Evolutionary conservation across 2,888 invertebrate genomes (phyloP).

Genomic region (Abrostola triplasia): DNA sequence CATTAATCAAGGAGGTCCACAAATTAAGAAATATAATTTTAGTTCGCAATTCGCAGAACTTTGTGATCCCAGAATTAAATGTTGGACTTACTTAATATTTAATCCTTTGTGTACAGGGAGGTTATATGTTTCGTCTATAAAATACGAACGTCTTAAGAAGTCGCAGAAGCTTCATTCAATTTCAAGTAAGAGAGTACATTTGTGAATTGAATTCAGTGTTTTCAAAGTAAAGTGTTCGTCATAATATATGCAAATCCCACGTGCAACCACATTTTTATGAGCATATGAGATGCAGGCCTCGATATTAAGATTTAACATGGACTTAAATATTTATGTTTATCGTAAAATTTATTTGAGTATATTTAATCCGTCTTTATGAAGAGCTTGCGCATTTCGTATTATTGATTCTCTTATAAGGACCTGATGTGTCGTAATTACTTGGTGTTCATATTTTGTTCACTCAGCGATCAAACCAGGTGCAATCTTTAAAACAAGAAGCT

Average conservation of each 20-base stretch:
- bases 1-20: constrained; percentile 58
- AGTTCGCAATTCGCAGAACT: constrained; percentile 48
- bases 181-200: constrained; percentile 5
- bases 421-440: too few species aligned
- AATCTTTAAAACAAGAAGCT: neutral
- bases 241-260: constrained; percentile 13
- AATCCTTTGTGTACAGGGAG: constrained; percentile 8
- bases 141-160: constrained; percentile 5
- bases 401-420: too few species aligned
- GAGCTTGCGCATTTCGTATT: neutral
- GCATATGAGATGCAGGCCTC: constrained; percentile 2
- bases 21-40: constrained; percentile 51
- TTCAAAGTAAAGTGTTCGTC: constrained; percentile 4
- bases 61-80: constrained; percentile 20
- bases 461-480: neutral
- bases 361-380: constrained; percentile 1
- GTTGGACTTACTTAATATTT: constrained; percentile 29
- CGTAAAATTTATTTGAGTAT: constrained; percentile 10
- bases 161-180: constrained; percentile 2
- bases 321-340: constrained; percentile 16
- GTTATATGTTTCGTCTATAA: neutral
- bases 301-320: constrained; percentile 5
- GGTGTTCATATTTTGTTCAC: neutral
- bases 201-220: constrained; percentile 4
- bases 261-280: constrained; percentile 7